Conservation (phyloP, 2,113 vertebrate genomes). For the Anolis sagrei region DNA sequence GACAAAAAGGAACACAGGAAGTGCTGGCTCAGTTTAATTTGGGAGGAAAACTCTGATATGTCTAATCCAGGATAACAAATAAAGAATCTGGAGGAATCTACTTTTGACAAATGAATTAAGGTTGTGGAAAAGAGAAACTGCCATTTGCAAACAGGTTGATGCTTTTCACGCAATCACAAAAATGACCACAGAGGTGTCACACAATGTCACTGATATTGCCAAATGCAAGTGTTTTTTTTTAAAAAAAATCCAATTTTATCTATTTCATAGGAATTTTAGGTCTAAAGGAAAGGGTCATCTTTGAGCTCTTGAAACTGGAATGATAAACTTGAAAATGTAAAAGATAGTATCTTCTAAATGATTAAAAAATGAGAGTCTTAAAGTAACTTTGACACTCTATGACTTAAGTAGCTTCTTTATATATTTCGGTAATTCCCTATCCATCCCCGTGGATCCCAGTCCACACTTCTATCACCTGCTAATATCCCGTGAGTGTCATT, state of each 20-base stretch:
- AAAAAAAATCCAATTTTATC: not conserved
- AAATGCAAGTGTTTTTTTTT: not conserved
- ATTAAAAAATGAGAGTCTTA: not conserved
- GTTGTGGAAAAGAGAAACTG: not conserved
- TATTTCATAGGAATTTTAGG: not conserved
- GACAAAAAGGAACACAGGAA: not conserved
- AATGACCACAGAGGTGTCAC: not conserved
- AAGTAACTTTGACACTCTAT: not conserved
- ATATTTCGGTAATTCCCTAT: not conserved
- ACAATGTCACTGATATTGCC: not conserved
- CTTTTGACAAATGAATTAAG: not conserved
- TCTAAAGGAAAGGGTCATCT: not conserved
- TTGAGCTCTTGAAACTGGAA: not conserved
- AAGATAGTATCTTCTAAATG: slow-evolving; percentile 3
- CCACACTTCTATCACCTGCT: not conserved
- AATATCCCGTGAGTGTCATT: not conserved
- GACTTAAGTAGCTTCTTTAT: not conserved
- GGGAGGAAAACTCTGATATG: not conserved
- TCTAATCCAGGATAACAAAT: not conserved
- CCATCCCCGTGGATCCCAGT: not conserved
- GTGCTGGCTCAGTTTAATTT: not conserved
- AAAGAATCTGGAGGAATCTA: not conserved
- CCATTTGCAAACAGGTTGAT: not conserved
- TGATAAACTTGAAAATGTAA: not conserved
- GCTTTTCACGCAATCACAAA: not conserved